These are phyloP conservation scores for Sebastes matsubarae DNA, from an alignment of 2,797 vertebrate genomes.

Conservation along the genomic window DNA sequence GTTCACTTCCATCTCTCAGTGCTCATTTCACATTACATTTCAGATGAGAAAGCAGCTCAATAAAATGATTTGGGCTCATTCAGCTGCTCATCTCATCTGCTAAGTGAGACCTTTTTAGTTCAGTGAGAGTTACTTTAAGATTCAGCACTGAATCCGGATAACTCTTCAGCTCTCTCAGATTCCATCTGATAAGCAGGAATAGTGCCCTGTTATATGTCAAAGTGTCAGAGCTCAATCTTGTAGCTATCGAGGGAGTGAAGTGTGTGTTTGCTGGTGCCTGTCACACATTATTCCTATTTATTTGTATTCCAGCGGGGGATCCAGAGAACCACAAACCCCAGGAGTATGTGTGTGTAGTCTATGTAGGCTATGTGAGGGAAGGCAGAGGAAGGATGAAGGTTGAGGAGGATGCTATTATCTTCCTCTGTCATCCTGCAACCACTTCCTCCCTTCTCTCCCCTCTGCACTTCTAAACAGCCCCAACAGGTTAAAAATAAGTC, in stretches of 20 bases:
- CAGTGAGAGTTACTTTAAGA: neutral
- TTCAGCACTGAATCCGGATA: neutral
- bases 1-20: neutral
- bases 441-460: slow-evolving; percentile 60
- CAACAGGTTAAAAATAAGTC: slow-evolving; percentile 80
- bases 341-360: neutral
- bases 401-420: slow-evolving; percentile 50
- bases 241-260: neutral
- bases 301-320: slow-evolving; percentile 18
- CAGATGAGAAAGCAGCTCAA: neutral
- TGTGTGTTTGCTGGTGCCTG: neutral
- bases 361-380: neutral
- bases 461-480: slow-evolving; percentile 27
- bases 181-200: neutral
- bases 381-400: slow-evolving; percentile 56
- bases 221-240: neutral
- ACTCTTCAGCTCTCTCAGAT: neutral
- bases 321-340: neutral
- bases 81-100: neutral
- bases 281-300: neutral
- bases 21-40: neutral
- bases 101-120: neutral
- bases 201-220: neutral
- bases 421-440: slow-evolving; percentile 54
- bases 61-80: too few relatives aligned